Evolutionary conservation across 2,797 vertebrate species (phyloP), one percentile per base, ranked within the genome.

Genomic region (Knipowitschia caucasica): DNA sequence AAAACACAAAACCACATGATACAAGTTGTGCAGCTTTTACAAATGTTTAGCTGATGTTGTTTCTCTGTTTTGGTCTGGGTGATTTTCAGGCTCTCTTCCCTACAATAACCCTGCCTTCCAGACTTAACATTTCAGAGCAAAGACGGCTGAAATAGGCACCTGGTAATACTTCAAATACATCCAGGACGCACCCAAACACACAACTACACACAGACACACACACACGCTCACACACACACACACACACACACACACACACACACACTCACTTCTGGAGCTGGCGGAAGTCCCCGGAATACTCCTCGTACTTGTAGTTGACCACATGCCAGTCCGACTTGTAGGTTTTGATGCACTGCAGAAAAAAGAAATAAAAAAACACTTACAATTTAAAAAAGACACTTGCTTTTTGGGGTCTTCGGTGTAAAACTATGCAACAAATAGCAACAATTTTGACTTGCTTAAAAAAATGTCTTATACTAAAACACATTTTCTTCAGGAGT

Each of bases 311-410:
- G 81, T 98, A 99, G 61, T 89, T 94, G 82, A 99, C 94, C 69
- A 98, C 88, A 39, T 97, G 94, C 96, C 95, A 98, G 82, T 98
- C 95, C 2, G 95, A 96, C 78, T 92, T 97, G 80, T 99, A 99
- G n/a, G 95, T 97, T 84, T 94, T 96, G 84, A 99, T 95, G 67
- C 92, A 98, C 97, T 99, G 77, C 64, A 64, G 71, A 56, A 61
- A 71, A 25, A 77, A 30, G 67, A 27, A 68, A 38, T 47, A 30
- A 0, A 20, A 51, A 42, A 23, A 26, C 24, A 27, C 6, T 35
- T 35, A 35, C n/a, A n/a, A 7, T 4, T 2, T 15, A n/a, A n/a
- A n/a, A n/a, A n/a, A n/a, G n/a, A n/a, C n/a, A n/a, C n/a, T n/a
- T n/a, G n/a, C n/a, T n/a, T n/a, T n/a, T n/a, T n/a, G n/a, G n/a